Base-by-base conservation (phyloP, 1,140 invertebrate species). In the Anastatus disparis region DNA sequence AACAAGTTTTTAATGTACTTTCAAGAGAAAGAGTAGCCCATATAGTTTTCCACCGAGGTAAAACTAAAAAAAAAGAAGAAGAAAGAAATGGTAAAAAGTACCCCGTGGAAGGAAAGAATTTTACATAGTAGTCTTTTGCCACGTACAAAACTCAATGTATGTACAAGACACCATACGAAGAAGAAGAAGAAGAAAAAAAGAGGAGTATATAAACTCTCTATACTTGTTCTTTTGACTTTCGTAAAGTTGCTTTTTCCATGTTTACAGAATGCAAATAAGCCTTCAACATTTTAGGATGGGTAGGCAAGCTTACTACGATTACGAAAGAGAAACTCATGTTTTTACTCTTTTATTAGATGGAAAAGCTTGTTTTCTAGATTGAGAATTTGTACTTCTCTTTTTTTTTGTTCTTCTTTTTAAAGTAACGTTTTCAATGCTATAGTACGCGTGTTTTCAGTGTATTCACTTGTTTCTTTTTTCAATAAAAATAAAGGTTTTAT, bases 231-330 rank as follows among this genome's bases (percentile, higher is more conserved):
- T 13, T 7, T 15, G 22, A 27, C 56, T 31, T 7, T 4, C 8
- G 15, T 7, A 46, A 42, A 6, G 6, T 55, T 12, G 26, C 4
- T 12, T 61, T n/a, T n/a, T 4, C n/a, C 0, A 6, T 61, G 40
- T 61, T 61, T 61, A 44, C 40, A 1, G 27, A 44, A 61, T 61
- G 40, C 40, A 61, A 61, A 46, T 61, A 31, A 7, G 40, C 15
- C 2, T 20, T 10, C 24, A 42, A 27, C 22, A n/a, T 44, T 42
- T 59, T 13, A 10, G 26, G 24, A 44, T 61, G 24, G 3, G 58
- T 40, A 44, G 12, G 12, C 26, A 44, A 20, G 38, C 3, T 12
- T 15, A 24, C 2, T 3, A 2, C 12, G 1, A 26, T 58, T 58
- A 12, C 20, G 12, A 1, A 20, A 2, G 20, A 20, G 13, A 26